Base-by-base conservation (phyloP, 2,888 invertebrate genomes). In the Pachliopta kotzebuea region DNA sequence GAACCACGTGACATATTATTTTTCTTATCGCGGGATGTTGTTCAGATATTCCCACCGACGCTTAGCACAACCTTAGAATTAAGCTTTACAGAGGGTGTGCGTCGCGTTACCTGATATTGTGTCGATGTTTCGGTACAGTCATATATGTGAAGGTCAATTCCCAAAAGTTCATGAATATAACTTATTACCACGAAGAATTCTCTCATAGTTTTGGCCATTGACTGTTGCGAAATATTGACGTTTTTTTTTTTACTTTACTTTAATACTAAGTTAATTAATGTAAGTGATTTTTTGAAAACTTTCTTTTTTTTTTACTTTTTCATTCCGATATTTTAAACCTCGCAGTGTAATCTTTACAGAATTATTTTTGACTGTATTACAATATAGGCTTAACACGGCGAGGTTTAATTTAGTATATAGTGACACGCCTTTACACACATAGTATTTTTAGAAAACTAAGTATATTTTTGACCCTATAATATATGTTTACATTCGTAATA, bases 1-100 rank as follows among this genome's bases (percentile, higher is more conserved):
- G 72, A 77, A 77, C 78, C 74, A 78, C 79, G 86, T 84, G 85
- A 85, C 85, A 83, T 84, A 83, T 85, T 79, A 83, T 84, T 85
- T 85, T 84, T 87, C 83, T 74, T 76, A 75, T 80, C 73, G 79
- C 81, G 83, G 81, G 78, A 80, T 80, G 83, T 83, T 84, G 84
- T 84, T 84, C 83, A 79, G 74, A 80, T 75, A 73, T 79, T 82
- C 90, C 90, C 90, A 89, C 90, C 90, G 90, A 86, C 83, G 87
- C 83, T 83, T 83, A 82, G 84, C 86, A 85, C 84, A 78, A 81
- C 76, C 76, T 80, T 78, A 78, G 80, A 78, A 79, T 80, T 86
- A 84, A 79, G 81, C 79, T 81, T 78, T 79, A 75, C 79, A 79
- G 37, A 37, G 75, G 77, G 78, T 77, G 83, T 85, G 85, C 88